Evolutionary conservation across 2,888 invertebrate genomes (phyloP).

Genomic region (Charanyca ferruginea): DNA sequence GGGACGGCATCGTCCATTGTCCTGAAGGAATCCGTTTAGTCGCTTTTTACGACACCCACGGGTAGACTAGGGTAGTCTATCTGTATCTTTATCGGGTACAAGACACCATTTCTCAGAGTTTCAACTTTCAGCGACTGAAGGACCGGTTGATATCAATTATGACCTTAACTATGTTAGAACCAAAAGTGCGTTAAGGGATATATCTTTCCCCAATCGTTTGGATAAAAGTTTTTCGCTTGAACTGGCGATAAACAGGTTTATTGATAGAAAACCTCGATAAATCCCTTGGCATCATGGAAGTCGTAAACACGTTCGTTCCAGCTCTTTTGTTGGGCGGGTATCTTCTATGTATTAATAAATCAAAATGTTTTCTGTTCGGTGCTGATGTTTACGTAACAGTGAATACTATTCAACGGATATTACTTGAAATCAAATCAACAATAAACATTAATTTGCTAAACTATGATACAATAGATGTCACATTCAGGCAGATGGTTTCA

Average conservation of each 20-base stretch:
- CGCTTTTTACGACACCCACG: constrained; percentile 32
- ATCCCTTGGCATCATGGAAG: constrained; percentile 29
- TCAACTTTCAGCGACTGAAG: constrained; percentile 27
- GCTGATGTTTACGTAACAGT: neutral
- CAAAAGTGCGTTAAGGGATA: constrained; percentile 36
- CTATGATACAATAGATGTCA: no score
- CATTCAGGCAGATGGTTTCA: no score
- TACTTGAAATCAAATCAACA: no score
- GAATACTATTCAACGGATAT: neutral
- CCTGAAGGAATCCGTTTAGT: constrained; percentile 13
- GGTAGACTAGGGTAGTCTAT: constrained; percentile 9
- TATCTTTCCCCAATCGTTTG: constrained; percentile 31
- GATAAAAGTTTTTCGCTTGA: constrained; percentile 49
- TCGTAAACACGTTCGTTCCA: constrained; percentile 49
- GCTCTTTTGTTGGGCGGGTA: constrained; percentile 34
- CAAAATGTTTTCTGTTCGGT: constrained; percentile 2
- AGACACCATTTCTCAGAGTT: constrained; percentile 20
- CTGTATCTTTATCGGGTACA: constrained; percentile 4
- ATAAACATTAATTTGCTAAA: no score
- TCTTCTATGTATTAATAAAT: constrained; percentile 35
- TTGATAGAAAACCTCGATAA: constrained; percentile 57
- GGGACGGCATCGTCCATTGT: constrained; percentile 19
- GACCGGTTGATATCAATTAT: constrained; percentile 45
- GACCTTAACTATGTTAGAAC: constrained; percentile 30
- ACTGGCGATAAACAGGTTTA: constrained; percentile 41